Base-by-base conservation (phyloP, 2,113 vertebrate species). In the Corynorhinus townsendii region DNA sequence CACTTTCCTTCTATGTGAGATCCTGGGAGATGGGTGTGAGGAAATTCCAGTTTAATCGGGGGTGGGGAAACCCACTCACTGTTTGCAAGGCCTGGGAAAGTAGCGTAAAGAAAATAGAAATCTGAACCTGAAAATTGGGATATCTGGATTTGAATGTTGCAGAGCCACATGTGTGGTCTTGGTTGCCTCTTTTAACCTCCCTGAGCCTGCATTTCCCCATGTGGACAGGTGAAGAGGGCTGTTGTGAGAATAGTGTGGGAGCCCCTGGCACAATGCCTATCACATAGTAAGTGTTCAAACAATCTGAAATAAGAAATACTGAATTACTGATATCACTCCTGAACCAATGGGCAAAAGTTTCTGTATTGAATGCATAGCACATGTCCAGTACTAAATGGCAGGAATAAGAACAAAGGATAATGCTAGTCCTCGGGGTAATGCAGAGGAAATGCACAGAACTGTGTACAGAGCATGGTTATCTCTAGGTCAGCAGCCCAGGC, bases 301-400 rank as follows among this genome's bases (percentile, higher is more conserved):
- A 47, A 81, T 77, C 40, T 68, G 43, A 80, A 97, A 17, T 11
- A 35, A 91, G 11, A 94, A 87, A 81, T 84, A 35, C 19, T 76
- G 59, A 79, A 83, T 38, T 38, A 24, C 11, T 52, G 40, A 11
- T 22, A 77, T 45, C 45, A 12, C 2, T 40, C n/a, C 52, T 40
- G 82, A 71, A 73, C 20, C 77, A 64, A 69, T 7, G 22, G 33
- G n/a, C 47, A 38, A n/a, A 75, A 52, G n/a, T 30, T 87, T 12
- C 28, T 14, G 28, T 22, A 59, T 1, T 20, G 6, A 75, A 69
- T 64, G 47, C 12, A 54, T 33, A 17, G 8, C 47, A 12, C 22
- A 19, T 8, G 9, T 28, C 76, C 30, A 73, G 30, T 5, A 54
- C 26, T 38, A 5, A 47, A 14, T 22, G 24, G 62, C 33, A 19